phyloP scores from a whole-genome alignment of 2,113 vertebrate genomes.

The Anoplopoma fimbria region DNA sequence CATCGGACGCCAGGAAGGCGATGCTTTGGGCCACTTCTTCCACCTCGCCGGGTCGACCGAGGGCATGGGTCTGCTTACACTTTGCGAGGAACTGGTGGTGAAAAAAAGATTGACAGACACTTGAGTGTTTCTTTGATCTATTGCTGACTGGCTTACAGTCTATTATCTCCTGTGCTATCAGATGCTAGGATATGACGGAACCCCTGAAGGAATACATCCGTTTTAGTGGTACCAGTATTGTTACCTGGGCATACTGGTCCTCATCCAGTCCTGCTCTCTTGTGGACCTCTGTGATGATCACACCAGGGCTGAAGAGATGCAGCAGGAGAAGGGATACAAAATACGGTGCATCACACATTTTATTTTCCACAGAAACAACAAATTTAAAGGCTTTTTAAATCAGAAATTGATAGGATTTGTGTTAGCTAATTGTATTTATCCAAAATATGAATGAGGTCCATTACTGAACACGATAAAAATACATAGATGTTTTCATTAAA shows the following conservation, averaged over 20 bases:
- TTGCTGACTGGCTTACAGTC: neutral
- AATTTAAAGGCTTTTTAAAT: neutral
- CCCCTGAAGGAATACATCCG: neutral
- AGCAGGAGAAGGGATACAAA: neutral
- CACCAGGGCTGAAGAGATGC: constrained; percentile 79
- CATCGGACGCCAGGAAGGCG: constrained; percentile 87
- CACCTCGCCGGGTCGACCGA: constrained; percentile 85
- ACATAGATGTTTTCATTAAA: neutral
- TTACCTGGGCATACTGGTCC: constrained; percentile 83
- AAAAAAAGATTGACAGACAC: neutral
- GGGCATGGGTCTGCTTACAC: constrained; percentile 83
- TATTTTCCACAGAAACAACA: neutral
- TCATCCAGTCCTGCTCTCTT: constrained; percentile 85
- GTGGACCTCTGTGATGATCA: constrained; percentile 86
- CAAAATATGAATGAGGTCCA: neutral
- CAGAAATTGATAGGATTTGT: neutral
- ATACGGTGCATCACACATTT: neutral
- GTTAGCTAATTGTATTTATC: neutral
- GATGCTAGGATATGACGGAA: neutral
- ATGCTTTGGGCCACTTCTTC: constrained; percentile 87
- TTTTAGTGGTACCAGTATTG: neutral
- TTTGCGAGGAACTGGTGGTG: constrained; percentile 76
- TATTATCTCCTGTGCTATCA: neutral
- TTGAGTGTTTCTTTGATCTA: neutral
- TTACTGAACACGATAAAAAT: neutral